Conservation (phyloP, 2,797 vertebrate species). For the Platyrinchus mystaceus region DNA sequence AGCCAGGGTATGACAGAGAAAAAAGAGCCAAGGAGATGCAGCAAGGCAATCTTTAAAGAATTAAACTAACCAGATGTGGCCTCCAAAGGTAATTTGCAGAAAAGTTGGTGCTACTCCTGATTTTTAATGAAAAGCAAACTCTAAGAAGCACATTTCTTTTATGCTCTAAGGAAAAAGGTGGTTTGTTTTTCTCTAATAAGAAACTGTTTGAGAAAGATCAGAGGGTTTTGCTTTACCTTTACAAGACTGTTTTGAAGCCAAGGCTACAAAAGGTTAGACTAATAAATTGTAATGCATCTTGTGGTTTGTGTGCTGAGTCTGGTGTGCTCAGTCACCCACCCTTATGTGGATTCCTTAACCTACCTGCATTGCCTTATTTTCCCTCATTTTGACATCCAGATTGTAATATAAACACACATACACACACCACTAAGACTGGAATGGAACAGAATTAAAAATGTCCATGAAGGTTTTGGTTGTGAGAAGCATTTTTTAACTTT, state of each 20-base stretch:
- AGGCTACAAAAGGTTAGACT: neutral
- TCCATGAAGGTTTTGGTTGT: neutral
- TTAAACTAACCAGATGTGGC: constrained; percentile 41
- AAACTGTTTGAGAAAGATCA: neutral
- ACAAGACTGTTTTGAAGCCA: neutral
- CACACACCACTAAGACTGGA: neutral
- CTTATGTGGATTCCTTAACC: neutral
- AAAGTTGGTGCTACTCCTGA: constrained; percentile 12
- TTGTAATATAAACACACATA: neutral
- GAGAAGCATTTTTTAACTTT: neutral
- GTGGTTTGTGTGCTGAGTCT: neutral
- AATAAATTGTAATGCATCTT: neutral
- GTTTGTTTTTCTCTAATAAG: neutral
- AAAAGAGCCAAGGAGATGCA: neutral
- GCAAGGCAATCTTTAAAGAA: constrained; percentile 35
- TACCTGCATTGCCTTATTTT: neutral
- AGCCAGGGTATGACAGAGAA: constrained; percentile 23
- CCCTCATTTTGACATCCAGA: neutral
- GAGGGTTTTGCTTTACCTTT: neutral
- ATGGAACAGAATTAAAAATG: neutral
- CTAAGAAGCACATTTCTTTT: neutral
- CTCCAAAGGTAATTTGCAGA: constrained; percentile 39
- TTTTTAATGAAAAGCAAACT: constrained; percentile 33
- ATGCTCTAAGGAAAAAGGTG: neutral
- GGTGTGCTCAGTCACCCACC: neutral